phyloP scores from a whole-genome alignment of 1,140 invertebrate genomes.

The Amphibalanus amphitrite region DNA sequence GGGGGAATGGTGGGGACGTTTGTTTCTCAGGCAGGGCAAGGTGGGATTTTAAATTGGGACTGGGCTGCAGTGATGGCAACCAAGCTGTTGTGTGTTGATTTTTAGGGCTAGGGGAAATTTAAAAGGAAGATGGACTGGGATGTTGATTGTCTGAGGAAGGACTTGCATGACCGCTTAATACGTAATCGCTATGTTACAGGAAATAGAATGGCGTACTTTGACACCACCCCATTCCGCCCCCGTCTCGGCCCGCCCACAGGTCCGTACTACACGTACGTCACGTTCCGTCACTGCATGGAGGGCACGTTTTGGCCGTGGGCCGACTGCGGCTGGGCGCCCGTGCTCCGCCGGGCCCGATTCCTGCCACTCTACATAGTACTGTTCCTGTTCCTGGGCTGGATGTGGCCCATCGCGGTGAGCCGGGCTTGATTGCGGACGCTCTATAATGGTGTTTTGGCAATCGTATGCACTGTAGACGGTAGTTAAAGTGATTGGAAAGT shows the following conservation, averaged over 20 bases:
- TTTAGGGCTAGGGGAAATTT: too few relatives aligned
- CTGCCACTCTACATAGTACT: constrained; percentile 46
- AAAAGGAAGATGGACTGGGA: too few relatives aligned
- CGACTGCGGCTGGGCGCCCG: constrained; percentile 38
- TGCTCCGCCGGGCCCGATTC: constrained; percentile 42
- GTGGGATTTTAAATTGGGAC: too few relatives aligned
- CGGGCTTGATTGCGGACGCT: background rate
- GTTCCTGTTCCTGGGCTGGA: constrained; percentile 45
- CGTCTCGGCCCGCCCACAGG: too few relatives aligned
- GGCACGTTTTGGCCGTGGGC: constrained; percentile 44
- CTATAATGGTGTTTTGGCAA: background rate
- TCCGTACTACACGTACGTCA: constrained; percentile 72
- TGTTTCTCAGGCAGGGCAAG: background rate
- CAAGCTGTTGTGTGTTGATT: too few relatives aligned
- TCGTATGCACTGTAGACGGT: constrained; percentile 4
- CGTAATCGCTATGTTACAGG: too few relatives aligned
- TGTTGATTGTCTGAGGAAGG: too few relatives aligned
- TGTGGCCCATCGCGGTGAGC: constrained; percentile 53
- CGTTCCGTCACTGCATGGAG: constrained; percentile 61
- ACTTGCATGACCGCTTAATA: too few relatives aligned
- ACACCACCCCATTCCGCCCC: too few relatives aligned
- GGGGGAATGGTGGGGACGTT: background rate
- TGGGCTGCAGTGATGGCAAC: too few relatives aligned
- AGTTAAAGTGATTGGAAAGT: constrained; percentile 4
- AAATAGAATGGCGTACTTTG: too few relatives aligned